Base-by-base conservation (phyloP, 1,140 invertebrate species). In the Drosophila ambigua region DNA sequence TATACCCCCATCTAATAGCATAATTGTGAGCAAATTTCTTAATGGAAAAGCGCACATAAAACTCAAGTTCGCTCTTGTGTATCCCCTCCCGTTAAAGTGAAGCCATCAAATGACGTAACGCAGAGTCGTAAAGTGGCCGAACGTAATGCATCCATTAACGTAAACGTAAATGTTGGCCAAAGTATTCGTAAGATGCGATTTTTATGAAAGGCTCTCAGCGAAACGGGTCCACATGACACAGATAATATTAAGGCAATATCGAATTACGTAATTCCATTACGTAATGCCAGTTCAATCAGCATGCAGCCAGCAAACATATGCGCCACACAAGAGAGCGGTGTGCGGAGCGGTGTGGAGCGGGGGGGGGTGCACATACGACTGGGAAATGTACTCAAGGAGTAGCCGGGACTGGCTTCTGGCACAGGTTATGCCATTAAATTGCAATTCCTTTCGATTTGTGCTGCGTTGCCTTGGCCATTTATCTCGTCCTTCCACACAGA, bases 381-480 rank as follows among this genome's bases (percentile, higher is more conserved):
- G 35, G 35, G 11, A 39, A 13, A 13, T 39, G 11, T 13, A 13
- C 13, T 6, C 4, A 15, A 2, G 31, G 4, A 24, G 11, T 31
- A 3, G 7, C 2, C 35, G 13, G 7, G 31, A 51, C 69, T 53
- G 63, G 58, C 59, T 59, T 57, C 66, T 72, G 72, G 72, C 77
- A 71, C 54, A 72, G 78, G 82, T 82, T 82, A 75, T 82, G 62
- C 78, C 65, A 87, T 82, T 85, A 87, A 85, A 82, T 72, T 82
- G 82, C 82, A 87, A 85, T 85, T 87, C 74, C 74, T 82, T 85
- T 85, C 82, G 82, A 85, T 87, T 85, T 85, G 82, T 80, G 69
- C 69, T 71, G 45, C 78, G 52, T 66, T 57, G 52, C 77, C 35
- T 69, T 52, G 73, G 62, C 77, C 83, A 85, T 87, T 87, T 88